Evolutionary conservation across 2,888 invertebrate genomes (phyloP), one percentile per base, ranked within the genome.

Genomic region (Ellobium chinense): DNA sequence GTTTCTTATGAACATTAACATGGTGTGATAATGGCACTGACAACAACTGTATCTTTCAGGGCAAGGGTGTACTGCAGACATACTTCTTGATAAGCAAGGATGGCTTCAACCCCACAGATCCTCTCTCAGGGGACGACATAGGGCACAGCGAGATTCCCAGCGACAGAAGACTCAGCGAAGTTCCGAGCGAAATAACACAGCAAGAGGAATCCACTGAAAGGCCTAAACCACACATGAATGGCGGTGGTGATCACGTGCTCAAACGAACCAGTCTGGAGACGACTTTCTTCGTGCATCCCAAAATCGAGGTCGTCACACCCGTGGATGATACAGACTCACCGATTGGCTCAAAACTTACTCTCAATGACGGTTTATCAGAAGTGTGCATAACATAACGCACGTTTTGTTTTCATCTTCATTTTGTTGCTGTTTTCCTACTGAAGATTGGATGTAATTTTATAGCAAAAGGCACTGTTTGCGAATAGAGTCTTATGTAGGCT

Each of bases 31-130:
- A n/a, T n/a, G n/a, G n/a, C n/a, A n/a, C n/a, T n/a, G n/a, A n/a
- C n/a, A n/a, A n/a, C n/a, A 7, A 60, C 18, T 46, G 9, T 12
- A 12, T 46, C 46, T 46, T 46, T 18, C 37, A 77, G 77, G 77
- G 77, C 14, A 77, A 77, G 36, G 77, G 77, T 36, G 21, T 65
- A 5, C 77, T 77, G 18, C 77, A 77, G 34, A 77, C 77, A 18
- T 77, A 77, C 37, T 66, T 77, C n/a, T 36, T 77, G 37, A 58
- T 14, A 2, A 65, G 77, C 58, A 77, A 68, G 24, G 77, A 66
- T 3, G 77, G 77, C 2, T 77, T 77, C 24, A 54, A 56, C 24
- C 77, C 77, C 4, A 58, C 34, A 1, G 77, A 77, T 2, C 56
- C 37, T 37, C 27, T 3, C 14, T 12, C 37, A 18, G 27, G n/a